phyloP scores from a whole-genome alignment of 2,797 vertebrate genomes.

The Danio tinwini region DNA sequence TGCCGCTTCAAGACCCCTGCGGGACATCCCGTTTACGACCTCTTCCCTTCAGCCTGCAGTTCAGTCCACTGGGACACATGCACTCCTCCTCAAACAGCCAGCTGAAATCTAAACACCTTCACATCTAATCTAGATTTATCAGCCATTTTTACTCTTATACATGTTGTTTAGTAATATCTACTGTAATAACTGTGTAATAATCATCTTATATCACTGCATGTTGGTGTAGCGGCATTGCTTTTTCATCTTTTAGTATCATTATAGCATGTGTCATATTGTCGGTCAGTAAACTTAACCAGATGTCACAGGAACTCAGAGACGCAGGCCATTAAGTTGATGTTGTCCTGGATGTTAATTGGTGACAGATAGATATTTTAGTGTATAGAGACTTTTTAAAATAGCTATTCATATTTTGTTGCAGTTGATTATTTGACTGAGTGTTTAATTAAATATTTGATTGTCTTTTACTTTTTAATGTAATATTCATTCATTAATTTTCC shows the following conservation, averaged over 20 bases:
- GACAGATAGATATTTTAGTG: slow-evolving; percentile 41
- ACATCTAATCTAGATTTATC: slow-evolving; percentile 11
- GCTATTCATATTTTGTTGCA: too few species aligned
- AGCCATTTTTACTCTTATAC: not conserved
- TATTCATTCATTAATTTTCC: too few species aligned
- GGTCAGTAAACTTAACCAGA: slow-evolving; percentile 46
- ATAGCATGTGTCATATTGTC: slow-evolving; percentile 5
- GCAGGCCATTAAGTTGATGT: slow-evolving; percentile 30
- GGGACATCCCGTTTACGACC: slow-evolving; percentile 54
- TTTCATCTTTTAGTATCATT: not conserved
- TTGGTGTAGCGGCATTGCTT: not conserved
- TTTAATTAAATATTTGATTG: too few species aligned
- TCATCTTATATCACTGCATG: slow-evolving; percentile 6
- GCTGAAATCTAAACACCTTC: slow-evolving; percentile 8
- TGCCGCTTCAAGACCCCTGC: slow-evolving; percentile 53
- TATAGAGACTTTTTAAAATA: not conserved
- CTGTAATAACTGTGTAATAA: not conserved
- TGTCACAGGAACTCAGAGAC: slow-evolving; percentile 32
- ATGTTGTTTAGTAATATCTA: not conserved
- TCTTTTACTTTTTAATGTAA: too few species aligned
- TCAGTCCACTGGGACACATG: slow-evolving; percentile 28
- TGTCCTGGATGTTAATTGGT: slow-evolving; percentile 10
- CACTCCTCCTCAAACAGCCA: slow-evolving; percentile 32
- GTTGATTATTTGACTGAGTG: too few species aligned
- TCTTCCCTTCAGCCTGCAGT: slow-evolving; percentile 44